Evolutionary conservation across 2,113 vertebrate species (phyloP), one percentile per base, ranked within the genome.

Genomic region (Gobius niger): DNA sequence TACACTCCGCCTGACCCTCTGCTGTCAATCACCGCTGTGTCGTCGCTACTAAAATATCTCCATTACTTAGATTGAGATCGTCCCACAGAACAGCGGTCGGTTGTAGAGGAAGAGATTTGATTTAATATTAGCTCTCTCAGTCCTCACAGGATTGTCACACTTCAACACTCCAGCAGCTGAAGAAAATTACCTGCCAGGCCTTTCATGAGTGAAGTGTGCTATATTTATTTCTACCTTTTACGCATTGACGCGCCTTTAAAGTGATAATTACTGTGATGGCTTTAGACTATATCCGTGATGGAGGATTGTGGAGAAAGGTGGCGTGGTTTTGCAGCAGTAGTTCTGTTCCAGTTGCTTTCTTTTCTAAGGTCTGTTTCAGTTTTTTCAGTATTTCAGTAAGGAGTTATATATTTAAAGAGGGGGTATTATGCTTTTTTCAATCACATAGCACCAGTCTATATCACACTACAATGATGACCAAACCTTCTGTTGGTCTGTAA

Each of bases 101-200:
- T 91, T 88, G 88, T 57, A 76, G 81, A 86, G 77, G 82, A 90
- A 86, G 85, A 87, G 80, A 91, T 92, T 91, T 86, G 89, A 87
- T 86, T 92, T 92, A 92, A 92, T 91, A 89, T 91, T 90, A 91
- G 90, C 91, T 86, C 90, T 83, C 24, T 13, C 70, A 66, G 78
- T 90, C 87, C 88, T 88, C 5, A 65, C 81, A 89, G 90, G 87
- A 90, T 89, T 84, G 87, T 87, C 85, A 90, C 88, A 88, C 83
- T 81, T 82, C 72, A 82, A 34, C 24, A 34, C 24, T 34, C 24
- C 24, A 89, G 88, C 85, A 80, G 85, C 78, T 82, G 82, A 71
- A 89, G 90, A 92, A 91, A 91, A 92, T 91, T 85, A 91, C 88
- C 91, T 92, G 90, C 89, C 91, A 92, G 85, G 18, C 74, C 82